Percentiles rank a stretch among this genome's conserved stretches.
These are phyloP conservation scores for Campoletis sonorensis DNA, from an alignment of 1,140 invertebrate species.

Conservation along the genomic window DNA sequence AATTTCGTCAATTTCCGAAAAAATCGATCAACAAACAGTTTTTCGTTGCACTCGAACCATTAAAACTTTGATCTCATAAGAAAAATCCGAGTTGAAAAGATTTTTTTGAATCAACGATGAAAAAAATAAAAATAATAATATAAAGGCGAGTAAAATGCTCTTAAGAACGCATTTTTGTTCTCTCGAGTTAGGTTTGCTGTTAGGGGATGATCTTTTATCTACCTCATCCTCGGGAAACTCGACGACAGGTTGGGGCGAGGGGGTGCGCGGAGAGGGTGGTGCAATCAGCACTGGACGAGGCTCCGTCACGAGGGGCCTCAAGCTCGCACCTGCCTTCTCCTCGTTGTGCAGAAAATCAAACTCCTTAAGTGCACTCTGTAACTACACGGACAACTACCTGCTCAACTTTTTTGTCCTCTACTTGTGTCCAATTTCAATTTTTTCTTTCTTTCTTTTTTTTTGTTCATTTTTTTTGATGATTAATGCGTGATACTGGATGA, in stretches of 20 bases:
- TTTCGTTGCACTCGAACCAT: too few species aligned
- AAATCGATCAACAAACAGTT: too few species aligned
- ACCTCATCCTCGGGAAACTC: slow-evolving; percentile 89
- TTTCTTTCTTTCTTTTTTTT: background rate
- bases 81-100: too few species aligned
- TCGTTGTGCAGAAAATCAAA: slow-evolving; percentile 93
- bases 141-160: too few species aligned
- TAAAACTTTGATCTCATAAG: too few species aligned
- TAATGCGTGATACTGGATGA: background rate
- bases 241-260: slow-evolving; percentile 85
- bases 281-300: slow-evolving; percentile 75
- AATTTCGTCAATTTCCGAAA: too few species aligned
- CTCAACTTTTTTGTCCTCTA: slow-evolving; percentile 60
- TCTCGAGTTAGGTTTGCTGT: background rate
- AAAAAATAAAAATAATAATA: too few species aligned
- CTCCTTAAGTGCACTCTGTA: slow-evolving; percentile 88
- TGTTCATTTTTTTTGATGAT: background rate
- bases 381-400: slow-evolving; percentile 78
- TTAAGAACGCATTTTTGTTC: too few species aligned
- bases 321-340: slow-evolving; percentile 79
- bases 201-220: slow-evolving; percentile 60
- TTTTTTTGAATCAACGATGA: too few species aligned
- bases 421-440: background rate
- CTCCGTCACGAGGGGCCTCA: slow-evolving; percentile 75
- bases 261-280: slow-evolving; percentile 81